These are phyloP conservation scores for Helicoverpa zea DNA, from an alignment of 1,140 invertebrate genomes.

Conservation along the genomic window DNA sequence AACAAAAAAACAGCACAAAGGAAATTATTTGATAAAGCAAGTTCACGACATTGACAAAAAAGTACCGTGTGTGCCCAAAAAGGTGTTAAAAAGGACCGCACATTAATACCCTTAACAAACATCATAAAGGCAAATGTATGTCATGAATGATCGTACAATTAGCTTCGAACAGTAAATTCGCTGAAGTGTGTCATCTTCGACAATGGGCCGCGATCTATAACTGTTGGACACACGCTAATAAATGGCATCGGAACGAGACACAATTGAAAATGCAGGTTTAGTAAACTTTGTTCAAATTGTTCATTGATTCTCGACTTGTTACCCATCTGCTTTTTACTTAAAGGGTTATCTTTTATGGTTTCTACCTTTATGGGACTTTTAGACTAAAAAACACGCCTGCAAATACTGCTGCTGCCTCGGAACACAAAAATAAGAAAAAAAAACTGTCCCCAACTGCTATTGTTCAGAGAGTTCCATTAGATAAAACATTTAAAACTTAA, in stretches of 20 bases:
- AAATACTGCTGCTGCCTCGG: no score
- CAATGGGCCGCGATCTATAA: neutral
- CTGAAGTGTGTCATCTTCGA: neutral
- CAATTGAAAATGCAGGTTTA: neutral
- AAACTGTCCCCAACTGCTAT: no score
- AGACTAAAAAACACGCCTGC: no score
- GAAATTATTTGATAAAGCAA: neutral
- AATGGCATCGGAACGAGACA: constrained; percentile 1
- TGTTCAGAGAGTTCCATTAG: no score
- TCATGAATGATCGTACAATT: neutral
- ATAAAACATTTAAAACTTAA: no score
- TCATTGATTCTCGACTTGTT: neutral
- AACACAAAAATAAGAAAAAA: no score
- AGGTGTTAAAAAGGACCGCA: neutral
- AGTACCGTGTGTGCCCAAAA: neutral
- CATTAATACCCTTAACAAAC: neutral
- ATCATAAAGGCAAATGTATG: neutral
- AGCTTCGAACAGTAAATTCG: constrained; percentile 4
- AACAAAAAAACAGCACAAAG: neutral
- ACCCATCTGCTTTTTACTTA: neutral
- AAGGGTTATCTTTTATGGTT: no score
- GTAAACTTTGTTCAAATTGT: neutral
- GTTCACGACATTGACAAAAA: neutral
- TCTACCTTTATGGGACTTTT: no score
- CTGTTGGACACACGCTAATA: constrained; percentile 12